Evolutionary conservation across 2,888 invertebrate genomes (phyloP), one percentile per base, ranked within the genome.

Genomic region (Harpalus rubripes): DNA sequence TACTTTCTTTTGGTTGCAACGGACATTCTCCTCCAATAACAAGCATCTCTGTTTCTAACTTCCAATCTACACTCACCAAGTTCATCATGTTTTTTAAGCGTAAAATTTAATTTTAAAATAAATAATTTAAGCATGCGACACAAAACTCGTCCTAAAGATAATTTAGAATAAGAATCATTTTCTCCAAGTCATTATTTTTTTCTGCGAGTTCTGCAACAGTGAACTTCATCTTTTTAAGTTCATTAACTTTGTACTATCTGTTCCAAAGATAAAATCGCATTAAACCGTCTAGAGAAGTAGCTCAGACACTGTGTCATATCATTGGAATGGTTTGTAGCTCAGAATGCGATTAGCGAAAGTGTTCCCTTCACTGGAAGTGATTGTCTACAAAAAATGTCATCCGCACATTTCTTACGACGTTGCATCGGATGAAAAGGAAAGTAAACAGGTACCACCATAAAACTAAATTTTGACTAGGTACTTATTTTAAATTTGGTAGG

Each of bases 161-260:
- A 39, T 32, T 22, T 22, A 7, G 18, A 32, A 68, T 65, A 81
- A 81, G 68, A 18, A 56, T 44, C 68, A 81, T 26, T 68, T 65
- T 81, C 68, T 44, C 63, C 16, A 76, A 61, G 15, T 56, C 22
- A 59, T 81, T 56, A 56, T 8, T 63, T 79, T 84, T 84, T 79
- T 63, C 78, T 65, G 52, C 12, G n/a, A 79, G 78, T 85, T 85
- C 80, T 85, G 85, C 85, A 85, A 80, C 85, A 80, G 41, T 85
- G 85, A 85, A 85, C 85, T 85, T 85, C 79, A 80, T 80, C 80
- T 72, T 56, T 72, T 32, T 85, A 85, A 85, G 85, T 79, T 85
- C 85, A 85, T 85, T 85, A 85, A 79, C 85, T 85, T 72, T 58
- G n/a, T 85, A 85, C 44, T 79, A 85, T 16, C 68, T 39, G 26